Evolutionary conservation across 2,888 invertebrate genomes (phyloP), one percentile per base, ranked within the genome.

Genomic region (Corythucha ciliata): DNA sequence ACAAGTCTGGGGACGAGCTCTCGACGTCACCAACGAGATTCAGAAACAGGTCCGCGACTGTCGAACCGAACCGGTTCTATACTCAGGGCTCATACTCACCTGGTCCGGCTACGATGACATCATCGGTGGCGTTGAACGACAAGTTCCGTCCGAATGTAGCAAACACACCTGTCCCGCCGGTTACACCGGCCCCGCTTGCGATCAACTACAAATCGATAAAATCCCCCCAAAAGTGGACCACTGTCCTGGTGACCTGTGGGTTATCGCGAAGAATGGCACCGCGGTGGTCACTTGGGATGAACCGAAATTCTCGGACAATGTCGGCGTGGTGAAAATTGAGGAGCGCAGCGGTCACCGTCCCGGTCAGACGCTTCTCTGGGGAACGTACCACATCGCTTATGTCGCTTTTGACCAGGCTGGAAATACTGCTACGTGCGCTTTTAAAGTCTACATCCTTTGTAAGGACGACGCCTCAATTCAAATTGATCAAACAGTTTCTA

Each of bases 71-170:
- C 90, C 92, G 1, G 91, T 92, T 0, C 73, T 93, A 3, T 91
- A 89, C 68, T 79, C 80, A 62, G 86, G 83, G 3, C 72, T 96
- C 5, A 79, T 89, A 3, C 72, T 93, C 0, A 90, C 91, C 21
- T 96, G 94, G 91, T 83, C 89, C 26, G 93, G 92, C 20, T 96
- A 92, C 66, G 91, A 93, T 66, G 82, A 86, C 58, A 81, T 85
- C 2, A 70, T 79, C 21, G 92, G 92, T 48, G 91, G 91, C 25
- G 91, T 92, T 14, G 92, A 92, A 69, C 76, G 91, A 64, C 80
- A 86, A 25, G 90, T 89, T 4, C 92, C 92, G 12, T 91, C 92
- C 0, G 82, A 86, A 60, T 94, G 94, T 62, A 93, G 93, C 5
- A 86, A 90, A 66, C 75, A 87, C 62, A 80, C 83, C 49, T 94